Conservation (phyloP, 1,140 invertebrate species). For the Ceratosolen fusciceps region DNA sequence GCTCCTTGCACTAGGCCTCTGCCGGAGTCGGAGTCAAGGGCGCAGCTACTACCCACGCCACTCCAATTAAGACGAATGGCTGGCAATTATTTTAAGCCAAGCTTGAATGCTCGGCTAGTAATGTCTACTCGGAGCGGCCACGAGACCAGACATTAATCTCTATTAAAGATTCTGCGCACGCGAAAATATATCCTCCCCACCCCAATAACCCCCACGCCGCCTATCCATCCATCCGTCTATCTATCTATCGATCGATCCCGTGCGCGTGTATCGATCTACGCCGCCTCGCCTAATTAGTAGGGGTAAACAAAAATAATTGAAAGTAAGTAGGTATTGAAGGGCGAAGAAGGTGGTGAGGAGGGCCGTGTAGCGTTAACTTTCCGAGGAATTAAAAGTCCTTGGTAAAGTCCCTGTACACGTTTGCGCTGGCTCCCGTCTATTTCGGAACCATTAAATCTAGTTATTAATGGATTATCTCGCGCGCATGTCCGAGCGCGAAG, state of each 20-base stretch:
- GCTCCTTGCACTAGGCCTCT: too few species aligned
- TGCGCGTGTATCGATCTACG: neutral
- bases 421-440: neutral
- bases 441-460: neutral
- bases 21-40: neutral
- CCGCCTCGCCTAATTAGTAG: conserved; percentile 30
- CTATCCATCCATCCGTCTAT: neutral
- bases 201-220: neutral
- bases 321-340: neutral
- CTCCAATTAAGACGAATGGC: conserved; percentile 61
- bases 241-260: neutral
- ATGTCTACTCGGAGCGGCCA: conserved; percentile 17
- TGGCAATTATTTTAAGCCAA: conserved; percentile 57
- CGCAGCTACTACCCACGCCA: conserved; percentile 8
- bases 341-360: too few species aligned
- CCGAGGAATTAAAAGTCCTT: conserved; percentile 2
- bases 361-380: neutral
- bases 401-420: neutral
- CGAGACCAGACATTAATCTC: conserved; percentile 57
- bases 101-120: conserved; percentile 46
- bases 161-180: conserved; percentile 54
- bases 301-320: conserved; percentile 48
- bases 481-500: neutral
- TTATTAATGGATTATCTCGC: neutral
- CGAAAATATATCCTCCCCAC: conserved; percentile 25